Evolutionary conservation across 2,113 vertebrate species (phyloP).

Genomic region (Oreotrochilus melanogaster): DNA sequence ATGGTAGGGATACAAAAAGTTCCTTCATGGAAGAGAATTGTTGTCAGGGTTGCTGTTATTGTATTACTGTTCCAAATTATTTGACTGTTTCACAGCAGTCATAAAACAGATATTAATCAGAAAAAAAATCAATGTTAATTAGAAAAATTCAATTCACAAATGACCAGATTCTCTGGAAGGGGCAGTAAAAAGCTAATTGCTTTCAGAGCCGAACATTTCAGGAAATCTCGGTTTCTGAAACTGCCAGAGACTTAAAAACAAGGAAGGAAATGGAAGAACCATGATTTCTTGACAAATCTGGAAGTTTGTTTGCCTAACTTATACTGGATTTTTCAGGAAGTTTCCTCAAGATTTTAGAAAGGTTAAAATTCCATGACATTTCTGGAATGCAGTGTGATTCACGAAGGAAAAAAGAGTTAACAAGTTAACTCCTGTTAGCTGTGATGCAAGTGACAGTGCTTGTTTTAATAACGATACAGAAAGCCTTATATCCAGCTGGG

Average conservation of each 20-base stretch:
- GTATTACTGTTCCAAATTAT: neutral
- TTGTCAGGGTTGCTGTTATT: neutral
- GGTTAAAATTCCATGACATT: neutral
- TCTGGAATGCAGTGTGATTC: neutral
- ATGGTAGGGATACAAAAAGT: neutral
- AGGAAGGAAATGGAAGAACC: neutral
- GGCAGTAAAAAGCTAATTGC: neutral
- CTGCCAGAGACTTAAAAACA: neutral
- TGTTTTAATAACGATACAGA: neutral
- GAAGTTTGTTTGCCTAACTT: neutral
- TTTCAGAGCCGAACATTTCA: neutral
- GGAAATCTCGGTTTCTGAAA: neutral
- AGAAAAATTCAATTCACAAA: neutral
- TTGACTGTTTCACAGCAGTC: neutral
- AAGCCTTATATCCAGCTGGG: neutral
- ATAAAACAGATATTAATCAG: slow-evolving; percentile 19
- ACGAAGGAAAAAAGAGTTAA: neutral
- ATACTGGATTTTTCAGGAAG: neutral
- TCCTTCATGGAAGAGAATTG: neutral
- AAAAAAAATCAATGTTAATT: slow-evolving; percentile 8
- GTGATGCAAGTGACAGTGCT: neutral
- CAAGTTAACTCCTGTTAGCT: neutral
- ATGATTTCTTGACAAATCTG: neutral
- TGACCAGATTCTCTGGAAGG: neutral
- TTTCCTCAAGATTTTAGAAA: neutral